A percentile compares a stretch with the other conserved stretches of the same genome.
These are phyloP conservation scores for Zosterops borbonicus DNA, from an alignment of 2,113 vertebrate genomes.

Conservation along the genomic window DNA sequence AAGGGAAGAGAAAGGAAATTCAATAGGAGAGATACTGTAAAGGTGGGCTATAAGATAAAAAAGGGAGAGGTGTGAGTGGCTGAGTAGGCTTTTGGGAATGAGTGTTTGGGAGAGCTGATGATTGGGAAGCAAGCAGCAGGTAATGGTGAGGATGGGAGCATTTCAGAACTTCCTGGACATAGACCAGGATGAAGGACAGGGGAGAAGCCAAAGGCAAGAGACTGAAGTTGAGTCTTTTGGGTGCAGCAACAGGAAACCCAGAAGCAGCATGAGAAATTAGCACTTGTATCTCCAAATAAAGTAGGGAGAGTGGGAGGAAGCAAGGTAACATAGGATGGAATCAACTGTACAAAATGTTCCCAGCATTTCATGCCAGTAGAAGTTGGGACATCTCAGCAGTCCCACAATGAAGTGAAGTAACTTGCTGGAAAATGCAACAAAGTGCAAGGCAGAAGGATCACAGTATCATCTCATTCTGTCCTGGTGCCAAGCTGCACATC, in stretches of 20 bases:
- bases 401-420: not conserved
- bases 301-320: not conserved
- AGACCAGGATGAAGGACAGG: not conserved
- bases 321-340: not conserved
- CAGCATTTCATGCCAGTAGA: not conserved
- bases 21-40: not conserved
- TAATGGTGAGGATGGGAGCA: not conserved
- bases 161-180: not conserved
- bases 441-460: not conserved
- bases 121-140: not conserved
- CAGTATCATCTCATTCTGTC: not conserved
- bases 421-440: not conserved
- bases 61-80: not conserved
- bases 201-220: not conserved
- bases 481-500: not conserved
- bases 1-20: not conserved
- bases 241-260: not conserved
- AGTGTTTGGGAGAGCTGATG: not conserved
- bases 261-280: not conserved
- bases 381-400: not conserved
- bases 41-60: not conserved
- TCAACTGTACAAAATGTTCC: not conserved
- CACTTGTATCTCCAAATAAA: not conserved
- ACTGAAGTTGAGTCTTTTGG: not conserved
- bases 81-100: not conserved